Conservation (phyloP, 2,888 invertebrate species). For the Aethes cnicana region DNA sequence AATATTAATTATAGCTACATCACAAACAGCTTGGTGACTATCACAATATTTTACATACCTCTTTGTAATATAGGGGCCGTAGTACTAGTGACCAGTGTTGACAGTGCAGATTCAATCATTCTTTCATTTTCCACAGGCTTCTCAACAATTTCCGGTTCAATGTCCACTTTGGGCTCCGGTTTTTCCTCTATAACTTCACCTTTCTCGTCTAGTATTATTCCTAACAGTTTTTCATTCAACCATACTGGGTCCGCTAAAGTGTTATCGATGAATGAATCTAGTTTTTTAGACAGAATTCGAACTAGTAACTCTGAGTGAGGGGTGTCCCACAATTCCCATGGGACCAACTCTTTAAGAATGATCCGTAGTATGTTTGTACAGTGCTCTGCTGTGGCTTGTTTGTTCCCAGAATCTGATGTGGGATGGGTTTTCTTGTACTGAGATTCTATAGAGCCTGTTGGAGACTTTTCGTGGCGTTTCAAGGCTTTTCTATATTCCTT, state of each 20-base stretch:
- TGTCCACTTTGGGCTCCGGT: constrained; percentile 27
- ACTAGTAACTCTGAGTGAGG: constrained; percentile 84
- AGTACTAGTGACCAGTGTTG: constrained; percentile 42
- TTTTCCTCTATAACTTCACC: constrained; percentile 19
- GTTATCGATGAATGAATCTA: constrained; percentile 74
- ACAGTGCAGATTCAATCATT: constrained; percentile 46
- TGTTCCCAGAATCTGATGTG: constrained; percentile 58
- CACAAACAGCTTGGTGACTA: background rate
- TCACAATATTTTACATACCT: constrained; percentile 10
- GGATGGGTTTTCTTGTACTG: constrained; percentile 74
- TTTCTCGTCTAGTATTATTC: constrained; percentile 43
- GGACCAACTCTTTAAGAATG: constrained; percentile 83
- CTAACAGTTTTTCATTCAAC: constrained; percentile 68
- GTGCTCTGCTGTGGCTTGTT: constrained; percentile 76
- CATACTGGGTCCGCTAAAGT: constrained; percentile 77
- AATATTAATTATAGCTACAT: no score
- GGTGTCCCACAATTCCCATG: constrained; percentile 86
- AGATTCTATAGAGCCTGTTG: constrained; percentile 64
- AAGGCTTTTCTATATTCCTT: constrained; percentile 84
- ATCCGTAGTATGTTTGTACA: constrained; percentile 83
- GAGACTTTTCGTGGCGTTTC: constrained; percentile 80
- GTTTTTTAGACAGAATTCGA: constrained; percentile 83
- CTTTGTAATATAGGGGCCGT: constrained; percentile 48
- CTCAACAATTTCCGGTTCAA: constrained; percentile 17
- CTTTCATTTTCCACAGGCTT: constrained; percentile 31